These are phyloP conservation scores for Bungarus multicinctus DNA, from an alignment of 2,113 vertebrate genomes.

Conservation along the genomic window DNA sequence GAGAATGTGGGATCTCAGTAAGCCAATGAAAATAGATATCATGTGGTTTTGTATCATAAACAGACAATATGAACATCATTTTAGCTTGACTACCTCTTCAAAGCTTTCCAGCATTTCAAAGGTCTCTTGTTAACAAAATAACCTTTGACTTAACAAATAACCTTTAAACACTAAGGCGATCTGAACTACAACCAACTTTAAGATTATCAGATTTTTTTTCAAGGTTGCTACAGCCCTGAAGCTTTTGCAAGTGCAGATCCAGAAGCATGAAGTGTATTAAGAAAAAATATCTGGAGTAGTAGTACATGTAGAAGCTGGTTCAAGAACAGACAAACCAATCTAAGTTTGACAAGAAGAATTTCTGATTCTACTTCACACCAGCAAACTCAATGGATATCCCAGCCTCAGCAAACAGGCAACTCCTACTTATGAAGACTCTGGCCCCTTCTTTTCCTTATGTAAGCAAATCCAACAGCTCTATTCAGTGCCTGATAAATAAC, in stretches of 20 bases:
- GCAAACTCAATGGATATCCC: not conserved
- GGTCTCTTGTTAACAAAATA: constrained; percentile 17
- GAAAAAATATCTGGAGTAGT: not conserved
- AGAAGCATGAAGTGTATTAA: not conserved
- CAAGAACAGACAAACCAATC: not conserved
- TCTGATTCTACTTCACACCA: not conserved
- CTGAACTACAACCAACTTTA: not conserved
- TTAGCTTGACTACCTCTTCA: constrained; percentile 13
- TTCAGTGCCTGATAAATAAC: not conserved
- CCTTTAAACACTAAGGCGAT: constrained; percentile 4
- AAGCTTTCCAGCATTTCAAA: constrained; percentile 9
- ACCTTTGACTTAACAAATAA: constrained; percentile 27
- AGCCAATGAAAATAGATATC: not conserved
- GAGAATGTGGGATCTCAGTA: not conserved
- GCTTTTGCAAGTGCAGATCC: not conserved
- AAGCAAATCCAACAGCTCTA: not conserved
- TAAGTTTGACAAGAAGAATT: not conserved
- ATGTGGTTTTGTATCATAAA: not conserved
- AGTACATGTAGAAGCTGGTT: not conserved
- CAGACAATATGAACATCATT: not conserved
- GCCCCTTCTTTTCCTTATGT: not conserved
- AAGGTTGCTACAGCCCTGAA: not conserved
- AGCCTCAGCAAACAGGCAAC: not conserved
- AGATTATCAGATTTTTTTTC: not conserved
- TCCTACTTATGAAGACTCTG: not conserved